These are phyloP conservation scores for Momotus momota DNA, from an alignment of 2,797 vertebrate species.

Conservation along the genomic window DNA sequence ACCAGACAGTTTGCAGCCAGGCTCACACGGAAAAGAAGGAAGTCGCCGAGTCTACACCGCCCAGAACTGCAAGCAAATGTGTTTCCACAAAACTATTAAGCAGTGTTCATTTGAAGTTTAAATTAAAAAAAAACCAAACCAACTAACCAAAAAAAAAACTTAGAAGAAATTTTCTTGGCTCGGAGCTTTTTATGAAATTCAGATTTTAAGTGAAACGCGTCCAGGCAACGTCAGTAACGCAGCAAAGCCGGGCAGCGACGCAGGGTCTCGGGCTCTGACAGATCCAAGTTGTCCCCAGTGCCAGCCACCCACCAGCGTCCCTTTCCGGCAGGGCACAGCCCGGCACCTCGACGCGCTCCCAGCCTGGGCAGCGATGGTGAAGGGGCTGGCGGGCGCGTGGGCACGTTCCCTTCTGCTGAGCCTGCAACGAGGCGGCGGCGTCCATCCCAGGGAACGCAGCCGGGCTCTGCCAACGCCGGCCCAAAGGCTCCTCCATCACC, in stretches of 20 bases:
- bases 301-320: neutral
- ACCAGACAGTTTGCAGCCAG: slow-evolving; percentile 21
- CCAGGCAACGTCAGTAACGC: neutral
- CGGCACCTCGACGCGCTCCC: neutral
- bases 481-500: neutral
- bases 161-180: neutral
- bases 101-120: slow-evolving; percentile 43
- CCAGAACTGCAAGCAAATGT: neutral
- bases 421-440: neutral
- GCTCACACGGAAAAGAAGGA: slow-evolving; percentile 25
- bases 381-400: neutral
- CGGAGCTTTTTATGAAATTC: neutral
- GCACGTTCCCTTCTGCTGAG: neutral
- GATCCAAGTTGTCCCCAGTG: neutral
- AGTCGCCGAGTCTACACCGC: slow-evolving; percentile 23
- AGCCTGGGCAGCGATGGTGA: fast-evolving
- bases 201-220: neutral
- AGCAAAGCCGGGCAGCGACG: neutral
- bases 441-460: neutral
- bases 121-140: neutral
- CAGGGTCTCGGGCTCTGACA: fast-evolving
- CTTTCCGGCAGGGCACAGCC: neutral
- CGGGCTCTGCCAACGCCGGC: neutral
- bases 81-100: slow-evolving; percentile 45
- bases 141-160: too few relatives aligned